Base-by-base conservation (phyloP, 2,797 vertebrate genomes). In the Mareca strepera region DNA sequence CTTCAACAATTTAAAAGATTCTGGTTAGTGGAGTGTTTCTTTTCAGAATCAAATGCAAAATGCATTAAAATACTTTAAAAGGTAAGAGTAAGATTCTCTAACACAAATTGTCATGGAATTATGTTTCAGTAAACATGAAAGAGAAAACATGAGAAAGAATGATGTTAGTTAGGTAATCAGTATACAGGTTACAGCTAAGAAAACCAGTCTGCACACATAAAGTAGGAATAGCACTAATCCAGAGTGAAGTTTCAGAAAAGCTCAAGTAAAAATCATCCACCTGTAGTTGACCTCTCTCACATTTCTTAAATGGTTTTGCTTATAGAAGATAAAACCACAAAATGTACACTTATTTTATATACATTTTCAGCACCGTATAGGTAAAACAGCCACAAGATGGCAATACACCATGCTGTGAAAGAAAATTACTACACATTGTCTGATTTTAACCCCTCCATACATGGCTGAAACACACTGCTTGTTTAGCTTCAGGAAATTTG, bases 341-440 rank as follows among this genome's bases (percentile, higher is more conserved):
- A 68, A 55, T 58, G 22, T 18, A 17, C 23, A 29, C 9, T 72
- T 50, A 23, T 14, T 39, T 86, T 46, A 63, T 50, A 80, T 46
- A 35, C 8, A 33, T 69, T 83, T 92, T 77, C 90, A 72, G 60
- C 29, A 31, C 1, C 5, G 26, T 25, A 13, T 22, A 77, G 44
- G 41, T 46, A 86, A 88, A 93, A 7, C 81, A 82, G 62, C 95
- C 96, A 93, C 95, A 93, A 96, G 96, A 90, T 96, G 96, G 96
- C 95, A 96, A 92, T 70, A 75, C 58, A 82, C 15, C 44, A 81
- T 52, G 35, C 89, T 67, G 84, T 39, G 55, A 93, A 69, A 76
- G 79, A 77, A 74, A 92, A 78, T 43, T 2, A 31, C 41, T 58
- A 3, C 6, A 48, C 43, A 43, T 92, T 58, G 21, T 33, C 50